Base-by-base conservation (phyloP, 2,797 vertebrate species). In the Pelochelys cantorii region DNA sequence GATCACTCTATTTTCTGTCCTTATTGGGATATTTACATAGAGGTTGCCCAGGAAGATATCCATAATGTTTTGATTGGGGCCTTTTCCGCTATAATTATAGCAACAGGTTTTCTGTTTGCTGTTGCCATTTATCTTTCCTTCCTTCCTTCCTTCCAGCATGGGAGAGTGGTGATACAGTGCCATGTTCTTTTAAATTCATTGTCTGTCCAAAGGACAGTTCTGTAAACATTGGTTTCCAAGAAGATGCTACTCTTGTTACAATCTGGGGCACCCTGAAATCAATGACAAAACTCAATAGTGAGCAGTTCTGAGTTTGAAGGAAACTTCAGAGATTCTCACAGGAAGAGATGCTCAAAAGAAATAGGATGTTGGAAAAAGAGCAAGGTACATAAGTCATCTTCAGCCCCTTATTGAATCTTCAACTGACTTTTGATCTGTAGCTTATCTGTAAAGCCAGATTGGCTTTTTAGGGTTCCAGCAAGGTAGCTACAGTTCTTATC, bases 1-100 rank as follows among this genome's bases (percentile, higher is more conserved):
- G n/a, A 34, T n/a, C 9, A 68, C 10, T 68, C 17, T 68, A 92
- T 87, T 96, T 96, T 92, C 88, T 83, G 79, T 48, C 83, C 95
- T 90, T 97, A 89, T 93, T 96, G 81, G 42, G 42, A 95, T 93
- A 93, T 87, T 92, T 95, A 71, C 65, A 62, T 87, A 60, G 85
- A 93, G 95, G 97, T 96, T 94, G 83, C 79, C 86, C 74, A 85
- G 15, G 93, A 59, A 96, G 34, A 86, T 89, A 86, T 55, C 54
- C 57, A 92, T 93, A 84, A 80, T 78, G 81, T 87, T 96, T 90
- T 96, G 88, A 87, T 75, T 95, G 79, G 91, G 60, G 62, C 89
- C 29, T 88, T 79, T 83, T 85, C 53, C 82, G 89, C 92, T 87
- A 65, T 85, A 94, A 91, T 84, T 82, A 52, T 93, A 92, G 87